These are phyloP conservation scores for Torymus aiolomorphi DNA, from an alignment of 2,888 invertebrate genomes.

Conservation along the genomic window DNA sequence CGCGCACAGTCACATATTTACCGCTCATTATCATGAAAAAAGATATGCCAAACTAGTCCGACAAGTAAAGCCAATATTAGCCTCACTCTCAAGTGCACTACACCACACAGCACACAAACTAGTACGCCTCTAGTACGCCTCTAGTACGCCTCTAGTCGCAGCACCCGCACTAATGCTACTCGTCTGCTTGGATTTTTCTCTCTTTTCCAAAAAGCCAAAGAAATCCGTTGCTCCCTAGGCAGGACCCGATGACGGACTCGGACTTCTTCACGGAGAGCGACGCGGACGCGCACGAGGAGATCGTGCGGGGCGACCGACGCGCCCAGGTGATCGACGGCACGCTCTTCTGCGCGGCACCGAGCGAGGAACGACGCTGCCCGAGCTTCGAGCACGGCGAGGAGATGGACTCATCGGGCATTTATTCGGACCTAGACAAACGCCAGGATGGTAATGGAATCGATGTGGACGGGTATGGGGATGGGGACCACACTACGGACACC, in stretches of 20 bases:
- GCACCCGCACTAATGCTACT: too few species aligned
- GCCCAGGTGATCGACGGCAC: constrained; percentile 92
- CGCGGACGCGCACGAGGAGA: constrained; percentile 89
- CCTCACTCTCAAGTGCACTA: too few species aligned
- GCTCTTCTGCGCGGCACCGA: constrained; percentile 80
- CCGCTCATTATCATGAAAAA: too few species aligned
- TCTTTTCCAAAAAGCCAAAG: not conserved
- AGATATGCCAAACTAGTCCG: too few species aligned
- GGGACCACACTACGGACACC: constrained; percentile 81
- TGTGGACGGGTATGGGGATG: constrained; percentile 65
- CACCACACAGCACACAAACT: too few species aligned
- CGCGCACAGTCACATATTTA: too few species aligned
- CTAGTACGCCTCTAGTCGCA: too few species aligned
- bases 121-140: too few species aligned
- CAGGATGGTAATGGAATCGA: constrained; percentile 78
- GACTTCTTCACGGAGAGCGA: constrained; percentile 94
- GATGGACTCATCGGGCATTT: constrained; percentile 94
- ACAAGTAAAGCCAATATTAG: too few species aligned
- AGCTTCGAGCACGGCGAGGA: constrained; percentile 80
- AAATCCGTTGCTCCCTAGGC: constrained; percentile 75
- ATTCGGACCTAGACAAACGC: constrained; percentile 89
- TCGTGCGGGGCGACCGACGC: constrained; percentile 82
- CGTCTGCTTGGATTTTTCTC: too few species aligned
- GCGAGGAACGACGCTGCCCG: constrained; percentile 70
- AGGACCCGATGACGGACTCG: constrained; percentile 93